A percentile compares a stretch with the other conserved stretches of the same genome.
phyloP scores from a whole-genome alignment of 2,797 vertebrate genomes.

The Bovichtus diacanthus region DNA sequence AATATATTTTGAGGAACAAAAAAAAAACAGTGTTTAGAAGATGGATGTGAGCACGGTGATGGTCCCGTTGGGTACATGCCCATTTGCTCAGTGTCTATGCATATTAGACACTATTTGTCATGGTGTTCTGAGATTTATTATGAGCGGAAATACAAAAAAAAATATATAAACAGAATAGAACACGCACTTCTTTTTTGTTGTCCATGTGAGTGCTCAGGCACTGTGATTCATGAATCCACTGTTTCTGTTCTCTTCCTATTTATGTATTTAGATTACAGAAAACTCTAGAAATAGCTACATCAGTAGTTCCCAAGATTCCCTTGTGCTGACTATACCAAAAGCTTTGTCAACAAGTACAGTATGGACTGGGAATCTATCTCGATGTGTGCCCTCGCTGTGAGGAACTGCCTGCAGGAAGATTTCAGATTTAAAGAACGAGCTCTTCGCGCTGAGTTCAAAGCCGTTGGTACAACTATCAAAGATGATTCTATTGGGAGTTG shows the following conservation, averaged over 20 bases:
- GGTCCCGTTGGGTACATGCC: conserved; percentile 10
- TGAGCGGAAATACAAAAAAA: conserved; percentile 9
- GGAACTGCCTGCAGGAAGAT: conserved; percentile 69
- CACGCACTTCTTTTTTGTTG: conserved; percentile 17
- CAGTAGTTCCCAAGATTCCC: conserved; percentile 53
- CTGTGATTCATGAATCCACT: conserved; percentile 60
- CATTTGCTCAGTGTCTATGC: conserved; percentile 36
- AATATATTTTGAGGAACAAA: conserved; percentile 17
- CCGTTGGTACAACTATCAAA: conserved; percentile 50
- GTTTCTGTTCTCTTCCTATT: conserved; percentile 46
- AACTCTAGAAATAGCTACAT: conserved; percentile 49
- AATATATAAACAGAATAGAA: conserved; percentile 24
- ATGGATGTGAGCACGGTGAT: neutral
- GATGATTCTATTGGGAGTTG: conserved; percentile 65
- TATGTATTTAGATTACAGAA: conserved; percentile 63
- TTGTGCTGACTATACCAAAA: conserved; percentile 68
- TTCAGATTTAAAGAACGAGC: conserved; percentile 62
- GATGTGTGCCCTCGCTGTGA: conserved; percentile 54
- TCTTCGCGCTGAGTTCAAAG: conserved; percentile 67
- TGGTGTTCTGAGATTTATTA: conserved; percentile 34
- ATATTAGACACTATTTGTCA: conserved; percentile 42
- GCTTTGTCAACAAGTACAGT: conserved; percentile 72
- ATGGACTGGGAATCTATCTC: conserved; percentile 53
- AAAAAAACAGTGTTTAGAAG: neutral
- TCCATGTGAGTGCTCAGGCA: conserved; percentile 24